phyloP scores from a whole-genome alignment of 2,888 invertebrate species.

The Cheilosia urbana region DNA sequence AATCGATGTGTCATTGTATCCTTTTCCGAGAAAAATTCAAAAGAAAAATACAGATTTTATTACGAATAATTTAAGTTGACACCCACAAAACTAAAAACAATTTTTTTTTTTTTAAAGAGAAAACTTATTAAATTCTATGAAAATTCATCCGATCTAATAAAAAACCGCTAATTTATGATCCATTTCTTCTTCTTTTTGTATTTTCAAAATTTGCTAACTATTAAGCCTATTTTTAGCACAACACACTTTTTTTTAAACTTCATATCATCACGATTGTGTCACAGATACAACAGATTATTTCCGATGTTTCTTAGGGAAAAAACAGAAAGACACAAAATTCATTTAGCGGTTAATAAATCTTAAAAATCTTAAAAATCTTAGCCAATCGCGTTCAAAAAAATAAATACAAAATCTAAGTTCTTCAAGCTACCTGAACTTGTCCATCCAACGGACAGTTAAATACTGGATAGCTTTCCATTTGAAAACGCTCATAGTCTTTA shows the following conservation, averaged over 20 bases:
- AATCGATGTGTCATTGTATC: constrained; percentile 65
- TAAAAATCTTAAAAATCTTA: constrained; percentile 57
- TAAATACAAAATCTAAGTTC: constrained; percentile 1
- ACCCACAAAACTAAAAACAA: constrained; percentile 25
- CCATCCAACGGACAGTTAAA: constrained; percentile 68
- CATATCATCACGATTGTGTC: constrained; percentile 53
- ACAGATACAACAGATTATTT: constrained; percentile 34
- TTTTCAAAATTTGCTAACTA: constrained; percentile 49
- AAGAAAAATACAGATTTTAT: constrained; percentile 21
- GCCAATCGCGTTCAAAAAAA: constrained; percentile 27
- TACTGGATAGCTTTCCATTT: constrained; percentile 60
- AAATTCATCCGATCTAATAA: constrained; percentile 16
- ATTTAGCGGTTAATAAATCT: constrained; percentile 65
- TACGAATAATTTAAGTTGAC: constrained; percentile 32
- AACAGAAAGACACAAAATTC: constrained; percentile 33
- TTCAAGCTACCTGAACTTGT: constrained; percentile 69
- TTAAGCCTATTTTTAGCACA: constrained; percentile 47
- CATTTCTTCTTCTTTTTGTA: background rate
- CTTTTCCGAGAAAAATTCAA: constrained; percentile 19
- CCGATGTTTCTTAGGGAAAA: constrained; percentile 19
- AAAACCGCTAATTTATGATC: constrained; percentile 23
- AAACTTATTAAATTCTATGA: constrained; percentile 5
- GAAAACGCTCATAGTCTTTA: constrained; percentile 35
- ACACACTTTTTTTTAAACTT: constrained; percentile 35
- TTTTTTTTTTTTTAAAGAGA: background rate